These are phyloP conservation scores for Pedetes capensis DNA, from an alignment of 2,113 vertebrate genomes.

Conservation along the genomic window DNA sequence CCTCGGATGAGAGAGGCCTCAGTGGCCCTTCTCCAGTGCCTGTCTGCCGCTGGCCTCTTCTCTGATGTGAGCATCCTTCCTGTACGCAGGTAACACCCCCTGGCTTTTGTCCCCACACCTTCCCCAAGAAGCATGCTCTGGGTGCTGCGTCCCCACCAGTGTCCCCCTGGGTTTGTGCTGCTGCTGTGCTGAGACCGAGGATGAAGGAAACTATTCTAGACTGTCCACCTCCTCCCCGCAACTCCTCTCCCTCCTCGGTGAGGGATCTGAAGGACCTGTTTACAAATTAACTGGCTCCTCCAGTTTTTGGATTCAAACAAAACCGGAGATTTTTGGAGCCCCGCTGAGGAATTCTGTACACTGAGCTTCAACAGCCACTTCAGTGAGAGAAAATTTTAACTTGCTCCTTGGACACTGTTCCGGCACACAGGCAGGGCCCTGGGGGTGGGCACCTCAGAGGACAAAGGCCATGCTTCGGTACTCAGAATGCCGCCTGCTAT, in stretches of 20 bases:
- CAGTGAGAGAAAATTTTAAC: not conserved
- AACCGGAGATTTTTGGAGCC: slow-evolving; percentile 26
- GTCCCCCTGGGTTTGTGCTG: not conserved
- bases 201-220: slow-evolving; percentile 10
- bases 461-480: not conserved
- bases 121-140: slow-evolving; percentile 42
- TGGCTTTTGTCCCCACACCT: not conserved
- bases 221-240: not conserved
- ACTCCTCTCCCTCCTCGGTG: not conserved
- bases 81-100: slow-evolving; percentile 58
- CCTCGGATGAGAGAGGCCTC: too few relatives aligned
- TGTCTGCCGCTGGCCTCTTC: not conserved
- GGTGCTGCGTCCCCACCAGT: not conserved
- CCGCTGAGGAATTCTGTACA: slow-evolving; percentile 41
- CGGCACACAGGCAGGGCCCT: not conserved
- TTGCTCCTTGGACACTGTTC: slow-evolving; percentile 28
- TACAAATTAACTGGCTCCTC: slow-evolving; percentile 44
- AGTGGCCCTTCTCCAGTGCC: not conserved
- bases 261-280: slow-evolving; percentile 46
- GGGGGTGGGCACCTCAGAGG: not conserved
- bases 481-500: not conserved
- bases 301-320: slow-evolving; percentile 19
- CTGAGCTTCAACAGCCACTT: slow-evolving; percentile 25
- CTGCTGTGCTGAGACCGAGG: not conserved
- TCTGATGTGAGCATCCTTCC: slow-evolving; percentile 39